Evolutionary conservation across 2,797 vertebrate species (phyloP), one percentile per base, ranked within the genome.

Genomic region (Danio albolineatus): DNA sequence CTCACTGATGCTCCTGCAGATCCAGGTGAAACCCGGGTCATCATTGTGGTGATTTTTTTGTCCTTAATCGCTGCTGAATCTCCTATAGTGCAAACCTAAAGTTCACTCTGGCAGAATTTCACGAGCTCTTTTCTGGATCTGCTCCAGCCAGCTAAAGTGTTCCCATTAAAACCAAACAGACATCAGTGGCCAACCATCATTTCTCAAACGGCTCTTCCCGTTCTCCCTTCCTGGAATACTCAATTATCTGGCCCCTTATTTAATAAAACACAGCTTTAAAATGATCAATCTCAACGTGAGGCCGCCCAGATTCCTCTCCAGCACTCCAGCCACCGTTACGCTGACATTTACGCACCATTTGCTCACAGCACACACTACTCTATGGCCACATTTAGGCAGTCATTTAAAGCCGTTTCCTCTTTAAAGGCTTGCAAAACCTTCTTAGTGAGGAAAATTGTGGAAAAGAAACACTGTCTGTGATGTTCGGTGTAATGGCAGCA

Each of bases 181-280:
- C 62, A 64, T 72, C 69, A 56, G 54, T 7, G 19, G 41, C 64
- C 79, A 64, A 62, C 75, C 61, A 78, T 81, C 56, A 78, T 78
- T 76, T 74, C 54, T 76, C 53, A 64, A 65, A 80, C 54, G n/a
- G 49, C 72, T 77, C 69, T 81, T 73, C 82, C 59, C 82, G 86
- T 86, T 89, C 83, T 83, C 87, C 83, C 81, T 76, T 83, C 7
- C 13, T 75, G 80, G 79, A 85, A 84, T 78, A 49, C 54, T 73
- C 61, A 78, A 73, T 78, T 73, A 82, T 67, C 75, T 13, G 10
- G 5, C 69, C 44, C 53, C 61, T 72, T 82, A 82, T 82, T 77
- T 57, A 73, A 73, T 78, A 77, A 78, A 73, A 82, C 48, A 53
- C 67, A 71, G 73, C 80, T 67, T 78, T 78, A 73, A 78, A 65